Conservation (phyloP, 2,113 vertebrate genomes). For the Pluvianellus socialis region DNA sequence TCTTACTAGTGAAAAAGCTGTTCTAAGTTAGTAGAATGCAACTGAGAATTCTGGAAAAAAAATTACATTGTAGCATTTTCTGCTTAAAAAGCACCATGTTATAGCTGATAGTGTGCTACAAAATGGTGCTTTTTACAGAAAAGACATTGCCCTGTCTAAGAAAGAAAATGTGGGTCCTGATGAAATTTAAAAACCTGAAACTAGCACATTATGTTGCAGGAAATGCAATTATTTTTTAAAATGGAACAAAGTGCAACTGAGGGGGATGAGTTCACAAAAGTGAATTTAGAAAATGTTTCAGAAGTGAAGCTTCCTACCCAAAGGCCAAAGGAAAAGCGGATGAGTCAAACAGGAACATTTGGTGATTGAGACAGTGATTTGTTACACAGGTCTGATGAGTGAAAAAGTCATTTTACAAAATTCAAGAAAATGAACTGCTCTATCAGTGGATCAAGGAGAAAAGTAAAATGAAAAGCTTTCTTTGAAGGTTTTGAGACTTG, state of each 20-base stretch:
- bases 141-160: neutral
- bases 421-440: constrained; percentile 40
- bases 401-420: constrained; percentile 43
- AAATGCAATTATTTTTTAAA: constrained; percentile 41
- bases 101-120: neutral
- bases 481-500: constrained; percentile 60
- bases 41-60: neutral
- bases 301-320: constrained; percentile 27
- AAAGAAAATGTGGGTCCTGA: neutral
- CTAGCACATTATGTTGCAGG: constrained; percentile 3
- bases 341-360: constrained; percentile 26
- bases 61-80: neutral
- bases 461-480: constrained; percentile 48
- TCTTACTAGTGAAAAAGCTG: neutral
- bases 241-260: neutral
- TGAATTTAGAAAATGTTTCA: constrained; percentile 57
- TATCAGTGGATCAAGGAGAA: constrained; percentile 53
- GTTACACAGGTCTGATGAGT: constrained; percentile 52
- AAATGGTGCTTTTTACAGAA: neutral
- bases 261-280: constrained; percentile 27
- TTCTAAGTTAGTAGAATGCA: neutral
- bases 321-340: constrained; percentile 27
- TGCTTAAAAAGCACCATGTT: neutral
- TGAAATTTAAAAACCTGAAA: constrained; percentile 7
- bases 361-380: constrained; percentile 42